phyloP scores from a whole-genome alignment of 1,140 invertebrate species.

The Tetramorium alpestre region DNA sequence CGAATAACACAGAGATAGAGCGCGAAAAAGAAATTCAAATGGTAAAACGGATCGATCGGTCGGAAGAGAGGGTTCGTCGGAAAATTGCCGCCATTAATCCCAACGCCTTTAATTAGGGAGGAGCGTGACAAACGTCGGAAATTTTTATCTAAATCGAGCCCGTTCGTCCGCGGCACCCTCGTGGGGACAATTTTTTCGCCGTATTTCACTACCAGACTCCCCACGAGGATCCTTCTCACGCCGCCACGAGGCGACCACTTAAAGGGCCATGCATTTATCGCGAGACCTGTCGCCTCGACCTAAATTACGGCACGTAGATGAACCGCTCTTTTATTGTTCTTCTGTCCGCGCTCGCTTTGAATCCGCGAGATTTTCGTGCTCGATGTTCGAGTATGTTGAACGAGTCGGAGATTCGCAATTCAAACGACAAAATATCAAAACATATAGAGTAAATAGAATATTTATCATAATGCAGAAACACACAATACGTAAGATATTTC shows the following conservation, averaged over 20 bases:
- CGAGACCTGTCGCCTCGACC: slow-evolving; percentile 10
- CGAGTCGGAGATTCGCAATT: neutral
- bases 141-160: slow-evolving; percentile 75
- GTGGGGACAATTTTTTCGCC: slow-evolving; percentile 70
- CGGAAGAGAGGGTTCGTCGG: neutral
- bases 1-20: neutral
- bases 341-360: slow-evolving; percentile 1
- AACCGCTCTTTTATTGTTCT: slow-evolving; percentile 28
- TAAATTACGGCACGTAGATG: slow-evolving; percentile 42
- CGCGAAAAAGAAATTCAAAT: slow-evolving; percentile 49
- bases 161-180: slow-evolving; percentile 24
- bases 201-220: slow-evolving; percentile 68
- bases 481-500: neutral
- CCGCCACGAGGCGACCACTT: slow-evolving; percentile 47
- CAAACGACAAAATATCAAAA: neutral
- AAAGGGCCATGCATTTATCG: slow-evolving; percentile 69
- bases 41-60: slow-evolving; percentile 55
- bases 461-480: neutral
- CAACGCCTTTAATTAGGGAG: slow-evolving; percentile 70
- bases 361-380: slow-evolving; percentile 17
- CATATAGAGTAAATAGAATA: neutral
- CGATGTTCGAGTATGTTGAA: neutral
- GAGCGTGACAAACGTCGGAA: slow-evolving; percentile 74
- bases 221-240: slow-evolving; percentile 16
- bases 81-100: slow-evolving; percentile 72